Evolutionary conservation across 2,113 vertebrate genomes (phyloP).

Genomic region (Coptodon rendalli): DNA sequence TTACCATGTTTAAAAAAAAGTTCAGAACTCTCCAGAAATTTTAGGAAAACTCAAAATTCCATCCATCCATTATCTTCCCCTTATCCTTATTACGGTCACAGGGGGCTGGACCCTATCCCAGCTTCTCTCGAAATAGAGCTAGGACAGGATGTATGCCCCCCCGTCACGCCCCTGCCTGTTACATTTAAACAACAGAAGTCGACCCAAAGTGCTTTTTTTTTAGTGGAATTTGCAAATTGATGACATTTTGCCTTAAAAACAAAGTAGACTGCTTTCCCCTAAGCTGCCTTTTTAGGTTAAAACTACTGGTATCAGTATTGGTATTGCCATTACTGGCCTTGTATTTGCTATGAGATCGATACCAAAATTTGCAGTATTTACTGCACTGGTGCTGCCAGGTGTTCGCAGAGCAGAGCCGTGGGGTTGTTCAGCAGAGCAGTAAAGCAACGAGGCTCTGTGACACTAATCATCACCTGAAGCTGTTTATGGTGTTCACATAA

Average conservation of each 20-base stretch:
- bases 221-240: neutral
- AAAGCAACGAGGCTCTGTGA: neutral
- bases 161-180: neutral
- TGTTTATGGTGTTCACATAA: slow-evolving; percentile 10
- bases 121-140: neutral
- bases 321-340: neutral
- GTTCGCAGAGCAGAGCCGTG: neutral
- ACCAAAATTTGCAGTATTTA: neutral
- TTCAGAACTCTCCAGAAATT: neutral
- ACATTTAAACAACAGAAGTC: neutral
- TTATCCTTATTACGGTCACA: neutral
- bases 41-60: neutral
- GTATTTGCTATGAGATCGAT: neutral
- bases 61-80: neutral
- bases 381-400: neutral
- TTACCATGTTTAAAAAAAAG: neutral
- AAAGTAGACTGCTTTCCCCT: neutral
- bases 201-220: neutral
- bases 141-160: neutral
- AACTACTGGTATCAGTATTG: neutral
- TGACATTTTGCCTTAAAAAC: neutral
- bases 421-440: neutral
- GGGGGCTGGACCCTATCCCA: neutral
- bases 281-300: neutral
- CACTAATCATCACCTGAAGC: slow-evolving; percentile 3